phyloP scores from a whole-genome alignment of 2,888 invertebrate species.

The Acanthopleura granulata region DNA sequence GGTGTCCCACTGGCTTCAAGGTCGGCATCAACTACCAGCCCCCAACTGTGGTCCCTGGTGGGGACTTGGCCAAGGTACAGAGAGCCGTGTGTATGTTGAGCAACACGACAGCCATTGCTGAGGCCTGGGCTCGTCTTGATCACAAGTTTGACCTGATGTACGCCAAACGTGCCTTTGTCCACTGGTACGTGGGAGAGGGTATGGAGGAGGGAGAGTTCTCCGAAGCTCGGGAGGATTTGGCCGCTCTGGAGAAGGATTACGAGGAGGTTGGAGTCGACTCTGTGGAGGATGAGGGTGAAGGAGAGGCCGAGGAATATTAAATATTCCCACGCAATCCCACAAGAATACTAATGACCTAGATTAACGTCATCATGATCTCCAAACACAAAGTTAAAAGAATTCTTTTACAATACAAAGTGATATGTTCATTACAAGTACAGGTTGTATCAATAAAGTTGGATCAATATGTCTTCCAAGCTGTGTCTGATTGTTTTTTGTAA shows the following conservation, averaged over 20 bases:
- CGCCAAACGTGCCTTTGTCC: constrained; percentile 8
- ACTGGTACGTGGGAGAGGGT: constrained; percentile 8
- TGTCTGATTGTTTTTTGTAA: too few relatives aligned
- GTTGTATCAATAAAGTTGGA: too few relatives aligned
- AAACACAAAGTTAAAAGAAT: too few relatives aligned
- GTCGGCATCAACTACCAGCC: constrained; percentile 9
- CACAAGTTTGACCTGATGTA: constrained; percentile 8
- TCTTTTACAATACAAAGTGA: too few relatives aligned
- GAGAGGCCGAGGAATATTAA: not conserved
- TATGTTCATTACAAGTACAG: too few relatives aligned
- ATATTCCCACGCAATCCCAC: not conserved
- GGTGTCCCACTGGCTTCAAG: constrained; percentile 9
- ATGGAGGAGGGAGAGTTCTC: constrained; percentile 1
- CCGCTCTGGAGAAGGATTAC: constrained; percentile 8
- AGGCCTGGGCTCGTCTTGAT: constrained; percentile 5
- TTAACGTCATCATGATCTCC: too few relatives aligned
- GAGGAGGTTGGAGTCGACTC: not conserved
- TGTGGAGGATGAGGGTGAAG: not conserved
- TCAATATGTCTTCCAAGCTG: too few relatives aligned
- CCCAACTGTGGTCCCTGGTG: not conserved
- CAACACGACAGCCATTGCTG: constrained; percentile 7
- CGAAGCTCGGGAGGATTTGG: constrained; percentile 3
- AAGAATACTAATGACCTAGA: too few relatives aligned
- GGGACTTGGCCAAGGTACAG: not conserved
- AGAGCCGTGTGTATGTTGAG: constrained; percentile 8